Conservation (phyloP, 2,888 invertebrate genomes). For the Scrobipalpa costella region DNA sequence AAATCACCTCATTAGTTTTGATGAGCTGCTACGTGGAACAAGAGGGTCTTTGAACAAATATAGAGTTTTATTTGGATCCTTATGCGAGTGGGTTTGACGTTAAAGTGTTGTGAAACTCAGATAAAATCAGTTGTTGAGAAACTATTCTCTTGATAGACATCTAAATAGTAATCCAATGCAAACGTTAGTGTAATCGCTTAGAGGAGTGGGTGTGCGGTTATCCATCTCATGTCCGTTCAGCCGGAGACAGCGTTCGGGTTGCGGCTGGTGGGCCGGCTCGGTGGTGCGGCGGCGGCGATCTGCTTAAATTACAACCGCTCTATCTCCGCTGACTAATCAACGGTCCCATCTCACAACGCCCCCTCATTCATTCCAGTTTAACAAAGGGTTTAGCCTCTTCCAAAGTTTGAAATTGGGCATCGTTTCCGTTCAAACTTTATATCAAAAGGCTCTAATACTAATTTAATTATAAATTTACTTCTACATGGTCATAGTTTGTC, state of each 20-base stretch:
- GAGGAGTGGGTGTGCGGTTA: conserved; percentile 4
- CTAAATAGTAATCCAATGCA: background rate
- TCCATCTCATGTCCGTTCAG: background rate
- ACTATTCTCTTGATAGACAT: conserved; percentile 1
- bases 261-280: too few species aligned
- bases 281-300: conserved; percentile 33
- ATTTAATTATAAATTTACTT: conserved; percentile 20
- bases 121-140: background rate
- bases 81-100: background rate
- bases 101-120: background rate
- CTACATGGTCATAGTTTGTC: conserved; percentile 85
- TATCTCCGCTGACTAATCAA: conserved; percentile 15
- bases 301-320: conserved; percentile 15
- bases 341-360: conserved; percentile 34
- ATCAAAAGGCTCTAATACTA: conserved; percentile 13
- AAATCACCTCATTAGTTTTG: conserved; percentile 37
- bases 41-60: background rate
- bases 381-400: conserved; percentile 23
- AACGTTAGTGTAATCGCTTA: conserved; percentile 12
- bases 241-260: background rate
- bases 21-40: background rate
- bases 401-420: conserved; percentile 5
- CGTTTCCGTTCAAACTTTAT: conserved; percentile 24
- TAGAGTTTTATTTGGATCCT: background rate
- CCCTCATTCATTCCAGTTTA: background rate